Base-by-base conservation (phyloP, 2,888 invertebrate species). In the Amphipyra tragopoginis region DNA sequence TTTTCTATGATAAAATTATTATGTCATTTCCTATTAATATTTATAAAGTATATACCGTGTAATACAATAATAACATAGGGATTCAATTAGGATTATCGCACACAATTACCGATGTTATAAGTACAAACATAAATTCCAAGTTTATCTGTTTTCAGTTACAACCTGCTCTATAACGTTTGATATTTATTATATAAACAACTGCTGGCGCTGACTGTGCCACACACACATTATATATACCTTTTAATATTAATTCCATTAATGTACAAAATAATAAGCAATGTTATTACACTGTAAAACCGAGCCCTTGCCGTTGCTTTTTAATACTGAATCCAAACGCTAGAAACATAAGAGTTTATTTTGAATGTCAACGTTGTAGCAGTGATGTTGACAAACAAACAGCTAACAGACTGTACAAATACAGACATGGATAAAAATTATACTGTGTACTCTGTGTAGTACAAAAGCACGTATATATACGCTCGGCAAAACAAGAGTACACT, bases 381-480 rank as follows among this genome's bases (percentile, higher is more conserved):
- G 65, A 67, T 56, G 69, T 60, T 57, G 71, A 76, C 75, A 77
- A 81, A 61, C 81, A 80, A 50, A 48, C 21, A 44, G n/a, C 42
- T 42, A 78, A 72, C 80, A 66, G 68, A 65, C 85, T 86, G 86
- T 69, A 53, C 67, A 85, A 86, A 86, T 72, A 84, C 77, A 82
- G 82, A 77, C 77, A 63, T 57, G 61, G 54, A 73, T 70, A 75
- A 75, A 77, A 79, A 75, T 59, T 58, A 75, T 56, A 60, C 47
- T 75, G 65, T 63, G 54, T 69, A 71, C 40, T 21, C 7, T 13
- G 33, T 43, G 48, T 43, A 56, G 61, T 60, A 76, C 63, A 77
- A 75, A 79, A 77, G 65, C 65, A 71, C 54, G 15, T 63, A 54
- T 59, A 43, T 14, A 29, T 45, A 29, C 55, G 44, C 34, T 21